These are phyloP conservation scores for Phalloptychus januarius DNA, from an alignment of 2,797 vertebrate genomes.

Conservation along the genomic window DNA sequence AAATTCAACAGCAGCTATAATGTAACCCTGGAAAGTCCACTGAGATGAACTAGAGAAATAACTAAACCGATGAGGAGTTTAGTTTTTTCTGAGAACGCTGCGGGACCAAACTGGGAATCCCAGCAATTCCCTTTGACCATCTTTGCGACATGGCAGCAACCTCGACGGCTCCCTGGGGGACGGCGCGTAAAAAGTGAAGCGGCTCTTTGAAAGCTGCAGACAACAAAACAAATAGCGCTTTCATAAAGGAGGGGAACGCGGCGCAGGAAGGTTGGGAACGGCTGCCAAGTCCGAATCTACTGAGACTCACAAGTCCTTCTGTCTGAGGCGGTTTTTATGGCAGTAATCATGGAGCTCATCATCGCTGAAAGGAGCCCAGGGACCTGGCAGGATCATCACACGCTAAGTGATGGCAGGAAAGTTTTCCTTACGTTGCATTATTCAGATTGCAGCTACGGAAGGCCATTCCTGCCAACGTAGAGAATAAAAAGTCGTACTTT, in stretches of 20 bases:
- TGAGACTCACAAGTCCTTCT: slow-evolving; percentile 24
- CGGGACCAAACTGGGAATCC: slow-evolving; percentile 64
- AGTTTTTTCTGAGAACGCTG: slow-evolving; percentile 48
- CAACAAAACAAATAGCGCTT: slow-evolving; percentile 25
- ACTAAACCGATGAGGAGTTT: slow-evolving; percentile 49
- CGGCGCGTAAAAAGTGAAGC: slow-evolving; percentile 67
- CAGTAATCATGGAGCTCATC: slow-evolving; percentile 39
- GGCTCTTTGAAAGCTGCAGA: slow-evolving; percentile 51
- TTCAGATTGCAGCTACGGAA: not conserved
- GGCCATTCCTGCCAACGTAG: not conserved
- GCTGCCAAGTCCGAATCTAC: slow-evolving; percentile 57
- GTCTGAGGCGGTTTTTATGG: slow-evolving; percentile 34
- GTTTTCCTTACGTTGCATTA: not conserved
- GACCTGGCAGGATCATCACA: slow-evolving; percentile 9
- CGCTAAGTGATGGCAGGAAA: slow-evolving; percentile 1
- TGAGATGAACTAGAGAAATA: slow-evolving; percentile 56
- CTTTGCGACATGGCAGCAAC: slow-evolving; percentile 67
- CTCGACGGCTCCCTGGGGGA: slow-evolving; percentile 52
- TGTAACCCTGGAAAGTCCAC: not conserved
- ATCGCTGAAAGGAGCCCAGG: slow-evolving; percentile 24
- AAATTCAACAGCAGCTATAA: not conserved
- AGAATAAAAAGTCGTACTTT: not conserved
- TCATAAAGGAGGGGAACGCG: slow-evolving; percentile 52
- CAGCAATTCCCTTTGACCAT: slow-evolving; percentile 64
- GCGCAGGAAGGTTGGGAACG: slow-evolving; percentile 4